Evolutionary conservation across 1,140 invertebrate species (phyloP).

Genomic region (Drosophila lini): DNA sequence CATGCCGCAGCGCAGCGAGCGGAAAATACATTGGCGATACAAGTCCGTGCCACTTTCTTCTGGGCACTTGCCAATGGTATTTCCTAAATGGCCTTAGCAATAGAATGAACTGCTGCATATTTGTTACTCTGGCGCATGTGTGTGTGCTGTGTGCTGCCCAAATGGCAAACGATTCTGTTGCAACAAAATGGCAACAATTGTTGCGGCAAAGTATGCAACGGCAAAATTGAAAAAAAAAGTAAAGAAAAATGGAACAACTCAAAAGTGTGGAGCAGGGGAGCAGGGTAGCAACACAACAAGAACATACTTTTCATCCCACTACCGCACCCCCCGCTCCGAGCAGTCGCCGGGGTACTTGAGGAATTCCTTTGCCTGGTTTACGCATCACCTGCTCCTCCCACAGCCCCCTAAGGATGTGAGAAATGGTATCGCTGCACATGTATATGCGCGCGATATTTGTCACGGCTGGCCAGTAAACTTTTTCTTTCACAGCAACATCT

Average conservation of each 20-base stretch:
- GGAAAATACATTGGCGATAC: constrained; percentile 10
- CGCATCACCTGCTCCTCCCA: constrained; percentile 12
- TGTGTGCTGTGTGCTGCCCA: constrained; percentile 24
- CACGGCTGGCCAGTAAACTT: constrained; percentile 29
- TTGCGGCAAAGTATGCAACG: constrained; percentile 65
- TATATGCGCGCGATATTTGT: constrained; percentile 19
- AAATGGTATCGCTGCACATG: constrained; percentile 53
- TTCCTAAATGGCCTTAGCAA: constrained; percentile 25
- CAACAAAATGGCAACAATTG: constrained; percentile 67
- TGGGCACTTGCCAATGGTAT: constrained; percentile 17
- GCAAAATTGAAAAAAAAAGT: constrained; percentile 29
- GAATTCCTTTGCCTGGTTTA: constrained; percentile 73
- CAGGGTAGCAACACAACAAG: constrained; percentile 7
- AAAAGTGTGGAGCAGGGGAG: constrained; percentile 10
- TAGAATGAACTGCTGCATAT: constrained; percentile 20
- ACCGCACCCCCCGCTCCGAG: constrained; percentile 22
- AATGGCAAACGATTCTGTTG: constrained; percentile 65
- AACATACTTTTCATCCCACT: constrained; percentile 36
- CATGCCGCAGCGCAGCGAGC: constrained; percentile 28
- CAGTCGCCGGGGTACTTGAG: constrained; percentile 57
- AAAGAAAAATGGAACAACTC: constrained; percentile 56
- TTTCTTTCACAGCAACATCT: constrained; percentile 3
- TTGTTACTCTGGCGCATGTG: constrained; percentile 8
- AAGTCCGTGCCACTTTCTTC: constrained; percentile 22
- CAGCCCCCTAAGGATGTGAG: constrained; percentile 34